These are phyloP conservation scores for Drosophila lowei DNA, from an alignment of 1,140 invertebrate genomes.

Conservation along the genomic window DNA sequence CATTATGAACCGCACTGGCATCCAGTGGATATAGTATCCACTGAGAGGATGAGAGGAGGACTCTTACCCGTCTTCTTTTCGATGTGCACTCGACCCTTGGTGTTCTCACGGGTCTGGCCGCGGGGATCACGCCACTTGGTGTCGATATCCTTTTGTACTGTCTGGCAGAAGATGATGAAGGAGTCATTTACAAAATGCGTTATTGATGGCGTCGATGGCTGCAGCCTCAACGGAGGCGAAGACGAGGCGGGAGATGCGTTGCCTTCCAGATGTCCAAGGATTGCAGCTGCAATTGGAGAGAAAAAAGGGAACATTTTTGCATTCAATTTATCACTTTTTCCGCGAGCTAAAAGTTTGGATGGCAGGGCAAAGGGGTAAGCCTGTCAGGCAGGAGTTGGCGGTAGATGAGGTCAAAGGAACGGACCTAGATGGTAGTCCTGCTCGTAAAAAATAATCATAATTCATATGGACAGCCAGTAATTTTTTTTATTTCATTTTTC, in stretches of 20 bases:
- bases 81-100: conserved; percentile 78
- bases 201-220: conserved; percentile 77
- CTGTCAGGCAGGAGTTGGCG: conserved; percentile 1
- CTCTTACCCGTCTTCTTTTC: conserved; percentile 78
- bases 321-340: conserved; percentile 66
- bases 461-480: conserved; percentile 28
- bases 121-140: conserved; percentile 80
- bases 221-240: conserved; percentile 49
- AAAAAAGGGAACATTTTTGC: conserved; percentile 20
- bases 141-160: conserved; percentile 78
- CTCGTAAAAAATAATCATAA: conserved; percentile 45
- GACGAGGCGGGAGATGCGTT: conserved; percentile 13
- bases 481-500: conserved; percentile 9
- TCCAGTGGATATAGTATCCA: neutral
- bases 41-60: neutral
- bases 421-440: too few species aligned
- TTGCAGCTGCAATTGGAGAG: conserved; percentile 54
- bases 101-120: conserved; percentile 71
- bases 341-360: neutral
- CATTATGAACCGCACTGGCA: conserved; percentile 19
- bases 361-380: conserved; percentile 3
- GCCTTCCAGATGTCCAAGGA: conserved; percentile 57
- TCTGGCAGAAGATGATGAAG: conserved; percentile 81
- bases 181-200: conserved; percentile 82
- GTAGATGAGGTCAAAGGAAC: neutral